Evolutionary conservation across 2,797 vertebrate species (phyloP), one percentile per base, ranked within the genome.

Genomic region (Cebuella pygmaea): DNA sequence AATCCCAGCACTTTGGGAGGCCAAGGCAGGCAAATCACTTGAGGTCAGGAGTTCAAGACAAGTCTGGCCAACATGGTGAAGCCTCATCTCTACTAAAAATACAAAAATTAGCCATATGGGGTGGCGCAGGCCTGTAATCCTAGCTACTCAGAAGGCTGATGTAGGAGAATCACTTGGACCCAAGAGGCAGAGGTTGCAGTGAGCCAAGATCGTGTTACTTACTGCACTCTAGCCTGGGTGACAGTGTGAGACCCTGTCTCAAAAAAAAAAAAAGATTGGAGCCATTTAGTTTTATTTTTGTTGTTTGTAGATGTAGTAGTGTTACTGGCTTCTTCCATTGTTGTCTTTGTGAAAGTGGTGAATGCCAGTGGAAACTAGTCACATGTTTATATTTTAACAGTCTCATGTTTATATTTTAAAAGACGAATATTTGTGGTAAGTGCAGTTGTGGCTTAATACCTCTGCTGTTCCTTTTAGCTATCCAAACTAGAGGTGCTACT

Each of bases 401-500:
- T 93, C 88, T 85, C 59, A 41, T 89, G 67, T 81, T 79, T 93
- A 27, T 30, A 55, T 81, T 78, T 75, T 39, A 90, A 14, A 24
- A 81, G 87, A 64, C 70, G 48, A 90, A 74, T 95, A 46, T 74
- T 81, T 88, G 80, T 61, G 75, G 92, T 76, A 85, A 96, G 67
- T 44, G 30, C 52, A 96, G 52, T 88, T 82, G 72, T 86, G 94
- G 52, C 90, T 72, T 46, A 30, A 41, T 78, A 57, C 44, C 52
- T 79, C 39, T 64, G 52, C 76, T 24, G 6, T 92, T 92, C 70
- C 84, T 79, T 57, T 50, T 84, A 91, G 87, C 72, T 85, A 11
- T 93, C 89, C 96, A 97, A 95, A 90, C 87, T 90, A 95, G 72
- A 92, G 61, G 59, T 95, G 15, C 88, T 93, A 57, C 87, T 95